A percentile compares a stretch with the other conserved stretches of the same genome.
phyloP scores from a whole-genome alignment of 2,113 vertebrate species.

The Amblyopsis rosae region DNA sequence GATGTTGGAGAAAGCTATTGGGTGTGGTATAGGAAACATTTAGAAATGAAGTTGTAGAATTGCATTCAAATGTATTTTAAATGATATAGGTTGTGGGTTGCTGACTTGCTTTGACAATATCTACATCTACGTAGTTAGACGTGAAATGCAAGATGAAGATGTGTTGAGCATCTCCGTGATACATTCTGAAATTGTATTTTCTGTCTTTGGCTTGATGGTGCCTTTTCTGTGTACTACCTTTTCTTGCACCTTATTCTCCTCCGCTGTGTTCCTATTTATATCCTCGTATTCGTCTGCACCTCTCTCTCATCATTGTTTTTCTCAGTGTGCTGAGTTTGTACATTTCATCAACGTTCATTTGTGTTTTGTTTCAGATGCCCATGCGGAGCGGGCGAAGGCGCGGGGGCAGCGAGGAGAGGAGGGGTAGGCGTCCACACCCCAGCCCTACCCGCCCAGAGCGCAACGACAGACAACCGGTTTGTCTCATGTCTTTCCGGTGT shows the following conservation, averaged over 20 bases:
- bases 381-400: slow-evolving; percentile 86
- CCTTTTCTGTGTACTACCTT: slow-evolving; percentile 5
- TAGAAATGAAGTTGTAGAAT: too few species aligned
- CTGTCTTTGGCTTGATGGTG: neutral
- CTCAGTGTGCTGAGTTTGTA: slow-evolving; percentile 23
- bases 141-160: too few species aligned
- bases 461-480: slow-evolving; percentile 77
- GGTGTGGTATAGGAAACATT: too few species aligned
- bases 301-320: slow-evolving; percentile 22
- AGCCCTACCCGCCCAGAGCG: slow-evolving; percentile 77
- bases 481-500: slow-evolving; percentile 26
- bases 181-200: slow-evolving; percentile 20
- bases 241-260: neutral
- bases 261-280: slow-evolving; percentile 7
- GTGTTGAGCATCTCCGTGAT: neutral
- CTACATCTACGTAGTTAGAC: too few species aligned
- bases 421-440: slow-evolving; percentile 78
- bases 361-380: slow-evolving; percentile 75
- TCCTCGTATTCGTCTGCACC: slow-evolving; percentile 15
- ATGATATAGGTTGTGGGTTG: too few species aligned
- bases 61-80: too few species aligned
- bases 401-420: slow-evolving; percentile 79
- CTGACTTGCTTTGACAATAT: too few species aligned
- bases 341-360: slow-evolving; percentile 19
- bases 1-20: too few species aligned